phyloP scores from a whole-genome alignment of 2,113 vertebrate genomes.

The Peromyscus leucopus region DNA sequence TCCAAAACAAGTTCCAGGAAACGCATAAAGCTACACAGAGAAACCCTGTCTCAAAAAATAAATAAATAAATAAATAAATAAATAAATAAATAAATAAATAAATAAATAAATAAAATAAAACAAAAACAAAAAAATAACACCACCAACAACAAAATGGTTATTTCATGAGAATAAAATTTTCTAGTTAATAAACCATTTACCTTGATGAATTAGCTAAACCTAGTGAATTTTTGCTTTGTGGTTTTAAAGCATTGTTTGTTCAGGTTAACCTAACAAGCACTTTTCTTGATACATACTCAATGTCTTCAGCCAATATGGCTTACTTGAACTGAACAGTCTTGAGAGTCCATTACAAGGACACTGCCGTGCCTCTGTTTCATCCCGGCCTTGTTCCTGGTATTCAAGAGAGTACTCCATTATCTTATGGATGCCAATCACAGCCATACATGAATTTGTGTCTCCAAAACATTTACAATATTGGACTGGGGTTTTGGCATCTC shows the following conservation, averaged over 20 bases:
- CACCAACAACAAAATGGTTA: background rate
- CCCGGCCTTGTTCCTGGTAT: background rate
- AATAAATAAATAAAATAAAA: too few relatives aligned
- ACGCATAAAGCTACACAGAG: too few relatives aligned
- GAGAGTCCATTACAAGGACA: background rate
- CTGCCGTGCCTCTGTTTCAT: too few relatives aligned
- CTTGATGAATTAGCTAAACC: background rate
- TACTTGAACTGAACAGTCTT: background rate
- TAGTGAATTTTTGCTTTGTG: too few relatives aligned
- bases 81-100: too few relatives aligned
- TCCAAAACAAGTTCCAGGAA: too few relatives aligned
- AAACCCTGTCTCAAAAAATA: too few relatives aligned
- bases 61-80: too few relatives aligned
- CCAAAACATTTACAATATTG: conserved; percentile 25
- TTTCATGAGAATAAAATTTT: background rate
- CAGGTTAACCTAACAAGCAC: background rate
- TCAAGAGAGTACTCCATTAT: accelerated
- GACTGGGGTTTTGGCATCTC: background rate
- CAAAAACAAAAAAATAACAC: too few relatives aligned
- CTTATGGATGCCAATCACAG: background rate
- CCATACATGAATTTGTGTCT: background rate
- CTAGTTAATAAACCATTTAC: background rate
- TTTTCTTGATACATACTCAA: background rate
- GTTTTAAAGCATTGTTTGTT: background rate
- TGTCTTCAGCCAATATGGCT: background rate